Evolutionary conservation across 1,140 invertebrate genomes (phyloP).

Genomic region (Pinna nobilis): DNA sequence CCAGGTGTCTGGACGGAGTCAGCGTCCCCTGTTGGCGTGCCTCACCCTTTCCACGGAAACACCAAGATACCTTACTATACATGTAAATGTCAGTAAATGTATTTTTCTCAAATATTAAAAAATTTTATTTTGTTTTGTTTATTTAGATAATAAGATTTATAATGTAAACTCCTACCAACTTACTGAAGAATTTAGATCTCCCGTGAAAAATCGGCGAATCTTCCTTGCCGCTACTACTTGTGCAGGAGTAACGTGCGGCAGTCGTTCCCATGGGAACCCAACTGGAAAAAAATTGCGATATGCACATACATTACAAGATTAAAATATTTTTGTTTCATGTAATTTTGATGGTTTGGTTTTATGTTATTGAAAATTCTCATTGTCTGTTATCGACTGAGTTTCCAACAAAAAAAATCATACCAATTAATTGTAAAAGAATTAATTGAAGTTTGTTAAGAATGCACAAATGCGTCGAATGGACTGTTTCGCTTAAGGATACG

Average conservation of each 20-base stretch:
- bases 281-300: conserved; percentile 27
- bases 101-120: not conserved
- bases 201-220: conserved; percentile 55
- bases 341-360: too few relatives aligned
- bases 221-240: conserved; percentile 49
- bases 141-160: too few relatives aligned
- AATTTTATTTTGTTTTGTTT: not conserved
- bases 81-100: not conserved
- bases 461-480: too few relatives aligned
- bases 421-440: too few relatives aligned
- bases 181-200: conserved; percentile 48
- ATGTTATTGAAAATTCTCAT: not conserved
- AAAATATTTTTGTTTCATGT: not conserved
- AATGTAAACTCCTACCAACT: too few relatives aligned
- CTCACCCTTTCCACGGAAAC: too few relatives aligned
- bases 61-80: too few relatives aligned
- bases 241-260: conserved; percentile 54
- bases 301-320: not conserved
- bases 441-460: too few relatives aligned
- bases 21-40: too few relatives aligned
- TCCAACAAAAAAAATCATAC: not conserved
- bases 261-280: conserved; percentile 44
- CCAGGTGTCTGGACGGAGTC: too few relatives aligned
- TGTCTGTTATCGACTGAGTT: not conserved
- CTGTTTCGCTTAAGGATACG: too few relatives aligned